phyloP scores from a whole-genome alignment of 2,113 vertebrate species.

The Hippocampus guttulatus region DNA sequence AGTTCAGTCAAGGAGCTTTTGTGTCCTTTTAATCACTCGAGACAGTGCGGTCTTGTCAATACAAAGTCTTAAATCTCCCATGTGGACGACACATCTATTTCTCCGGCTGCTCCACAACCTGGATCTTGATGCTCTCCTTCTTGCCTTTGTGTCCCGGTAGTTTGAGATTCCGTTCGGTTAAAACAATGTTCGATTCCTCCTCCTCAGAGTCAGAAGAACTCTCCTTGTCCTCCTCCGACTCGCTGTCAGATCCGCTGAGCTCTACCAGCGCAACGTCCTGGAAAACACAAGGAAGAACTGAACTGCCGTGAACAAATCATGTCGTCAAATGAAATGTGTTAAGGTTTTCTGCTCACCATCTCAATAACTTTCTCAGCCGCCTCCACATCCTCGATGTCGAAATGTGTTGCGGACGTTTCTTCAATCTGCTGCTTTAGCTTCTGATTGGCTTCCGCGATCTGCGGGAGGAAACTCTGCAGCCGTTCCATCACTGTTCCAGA shows the following conservation, averaged over 20 bases:
- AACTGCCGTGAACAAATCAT: neutral
- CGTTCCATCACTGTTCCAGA: constrained; percentile 69
- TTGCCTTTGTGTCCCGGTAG: constrained; percentile 72
- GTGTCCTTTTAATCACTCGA: neutral
- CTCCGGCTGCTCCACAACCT: constrained; percentile 71
- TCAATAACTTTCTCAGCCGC: constrained; percentile 79
- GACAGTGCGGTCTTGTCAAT: neutral
- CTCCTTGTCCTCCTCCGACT: constrained; percentile 62
- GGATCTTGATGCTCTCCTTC: constrained; percentile 77
- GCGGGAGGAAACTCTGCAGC: constrained; percentile 86
- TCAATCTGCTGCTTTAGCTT: constrained; percentile 80
- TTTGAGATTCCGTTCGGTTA: constrained; percentile 78
- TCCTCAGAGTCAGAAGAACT: constrained; percentile 56
- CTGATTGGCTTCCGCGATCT: constrained; percentile 85
- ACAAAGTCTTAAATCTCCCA: neutral
- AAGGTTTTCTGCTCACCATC: constrained; percentile 70
- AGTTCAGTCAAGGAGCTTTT: neutral
- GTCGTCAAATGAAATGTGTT: neutral
- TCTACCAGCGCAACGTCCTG: constrained; percentile 89
- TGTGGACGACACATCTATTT: constrained; percentile 12
- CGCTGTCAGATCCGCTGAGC: constrained; percentile 69
- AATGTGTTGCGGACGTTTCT: constrained; percentile 68
- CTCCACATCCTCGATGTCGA: constrained; percentile 84
- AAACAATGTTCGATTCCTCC: constrained; percentile 49
- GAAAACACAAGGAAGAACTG: neutral